Evolutionary conservation across 2,113 vertebrate genomes (phyloP), one percentile per base, ranked within the genome.

Genomic region (Verasper variegatus): DNA sequence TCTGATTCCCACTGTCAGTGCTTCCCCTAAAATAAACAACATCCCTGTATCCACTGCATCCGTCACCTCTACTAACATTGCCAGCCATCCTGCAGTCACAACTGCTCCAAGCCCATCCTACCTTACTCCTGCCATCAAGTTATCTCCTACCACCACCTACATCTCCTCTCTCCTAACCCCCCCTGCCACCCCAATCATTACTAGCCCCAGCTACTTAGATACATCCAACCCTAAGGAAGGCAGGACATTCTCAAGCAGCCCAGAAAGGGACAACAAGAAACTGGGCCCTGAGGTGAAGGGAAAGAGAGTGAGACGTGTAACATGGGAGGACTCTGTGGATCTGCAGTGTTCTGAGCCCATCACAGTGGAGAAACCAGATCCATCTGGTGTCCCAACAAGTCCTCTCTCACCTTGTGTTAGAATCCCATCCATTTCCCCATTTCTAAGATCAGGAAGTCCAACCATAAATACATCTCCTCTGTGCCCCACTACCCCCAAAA

Each of bases 261-360:
- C 71, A 26, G 87, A 86, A 45, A 74, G 40, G 27, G 70, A 86
- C 54, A 37, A 74, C n/a, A 87, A 84, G 17, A 94, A 90, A 82
- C 40, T 14, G 0, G 2, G 2, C 13, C 24, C 68, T 6, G 3
- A 4, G 23, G 61, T 40, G n/a, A 84, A 91, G 17, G 83, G 51
- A 71, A 90, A 87, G 66, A 81, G 15, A 73, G 63, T 47, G 3
- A 90, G 88, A 63, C 76, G 78, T 58, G 86, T 88, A n/a, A 89
- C 83, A 15, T 92, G 88, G 90, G 84, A 85, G 49, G 89, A 87
- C 35, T 85, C 89, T 0, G 66, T 88, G 31, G 87, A 93, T 71
- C 23, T 40, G 2, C 78, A 76, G 14, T 23, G 23, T 1, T 72
- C 77, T 63, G 83, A 87, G 31, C 6, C 80, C 5, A 20, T 18